These are phyloP conservation scores for Zophobas morio DNA, from an alignment of 1,140 invertebrate species.

Conservation along the genomic window DNA sequence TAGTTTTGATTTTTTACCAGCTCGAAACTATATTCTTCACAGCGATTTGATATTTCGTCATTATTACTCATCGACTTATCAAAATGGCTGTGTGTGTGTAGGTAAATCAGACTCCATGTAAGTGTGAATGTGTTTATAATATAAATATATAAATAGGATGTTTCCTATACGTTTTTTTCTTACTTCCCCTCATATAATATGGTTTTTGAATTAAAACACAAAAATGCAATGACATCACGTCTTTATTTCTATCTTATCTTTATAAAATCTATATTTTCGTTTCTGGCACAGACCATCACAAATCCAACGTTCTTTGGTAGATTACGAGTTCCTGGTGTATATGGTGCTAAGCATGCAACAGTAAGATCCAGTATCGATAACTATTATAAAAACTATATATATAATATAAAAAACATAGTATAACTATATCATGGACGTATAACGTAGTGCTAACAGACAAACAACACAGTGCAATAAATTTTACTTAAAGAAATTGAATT, in stretches of 20 bases:
- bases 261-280: neutral
- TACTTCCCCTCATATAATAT: neutral
- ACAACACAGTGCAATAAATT: too few species aligned
- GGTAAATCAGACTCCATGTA: slow-evolving; percentile 62
- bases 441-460: too few species aligned
- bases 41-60: slow-evolving; percentile 62
- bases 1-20: slow-evolving; percentile 55
- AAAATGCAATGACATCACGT: neutral
- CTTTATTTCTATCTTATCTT: neutral
- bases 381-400: slow-evolving; percentile 15
- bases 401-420: neutral
- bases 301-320: slow-evolving; percentile 44
- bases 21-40: slow-evolving; percentile 58
- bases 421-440: too few species aligned
- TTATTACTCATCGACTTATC: slow-evolving; percentile 59
- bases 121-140: slow-evolving; percentile 67
- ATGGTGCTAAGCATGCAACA: neutral
- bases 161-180: slow-evolving; percentile 56
- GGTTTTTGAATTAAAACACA: neutral
- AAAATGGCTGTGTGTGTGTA: slow-evolving; percentile 64
- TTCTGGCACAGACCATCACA: slow-evolving; percentile 45
- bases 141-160: slow-evolving; percentile 64
- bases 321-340: neutral
- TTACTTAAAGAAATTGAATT: too few species aligned
- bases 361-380: slow-evolving; percentile 3